Base-by-base conservation (phyloP, 1,140 invertebrate genomes). In the Nixonia krombeini region DNA sequence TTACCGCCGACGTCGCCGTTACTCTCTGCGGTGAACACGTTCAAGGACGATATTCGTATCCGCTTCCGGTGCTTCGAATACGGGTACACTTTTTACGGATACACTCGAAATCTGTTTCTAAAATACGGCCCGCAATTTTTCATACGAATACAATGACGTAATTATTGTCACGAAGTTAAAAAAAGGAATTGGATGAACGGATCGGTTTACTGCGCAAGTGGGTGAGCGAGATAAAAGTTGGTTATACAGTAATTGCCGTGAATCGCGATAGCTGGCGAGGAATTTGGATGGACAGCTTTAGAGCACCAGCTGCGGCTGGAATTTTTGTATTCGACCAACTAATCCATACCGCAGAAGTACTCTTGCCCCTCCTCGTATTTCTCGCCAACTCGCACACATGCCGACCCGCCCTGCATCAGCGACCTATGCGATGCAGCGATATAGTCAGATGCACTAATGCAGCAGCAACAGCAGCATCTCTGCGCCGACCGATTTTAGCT, bases 251-350 rank as follows among this genome's bases (percentile, higher is more conserved):
- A 53, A 51, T 58, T 64, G 49, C 42, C n/a, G n/a, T n/a, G n/a
- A 47, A 50, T 44, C n/a, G n/a, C 38, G 53, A 57, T 41, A 63
- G 57, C 51, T 65, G 62, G 56, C 59, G 46, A 63, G 59, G 50
- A 29, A 35, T 50, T 67, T 28, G 58, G 65, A 68, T 68, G 49
- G 57, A 67, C n/a, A n/a, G n/a, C 44, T 64, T 52, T 38, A 28
- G 42, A 16, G 38, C 42, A 56, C 55, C 25, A 75, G 64, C 57
- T 76, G 65, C 63, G 65, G 65, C 73, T 51, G 64, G 78, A 80
- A 81, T 81, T 78, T 79, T 81, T 79, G 78, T 78, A 78, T 79
- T 75, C 79, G 74, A 75, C 78, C 79, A 80, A 79, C 79, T 81
- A 81, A 81, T 81, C 79, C 78, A 81, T 80, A 81, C 79, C 75